A percentile compares a stretch with the other conserved stretches of the same genome.
These are phyloP conservation scores for Salarias fasciatus DNA, from an alignment of 2,797 vertebrate species.

Conservation along the genomic window DNA sequence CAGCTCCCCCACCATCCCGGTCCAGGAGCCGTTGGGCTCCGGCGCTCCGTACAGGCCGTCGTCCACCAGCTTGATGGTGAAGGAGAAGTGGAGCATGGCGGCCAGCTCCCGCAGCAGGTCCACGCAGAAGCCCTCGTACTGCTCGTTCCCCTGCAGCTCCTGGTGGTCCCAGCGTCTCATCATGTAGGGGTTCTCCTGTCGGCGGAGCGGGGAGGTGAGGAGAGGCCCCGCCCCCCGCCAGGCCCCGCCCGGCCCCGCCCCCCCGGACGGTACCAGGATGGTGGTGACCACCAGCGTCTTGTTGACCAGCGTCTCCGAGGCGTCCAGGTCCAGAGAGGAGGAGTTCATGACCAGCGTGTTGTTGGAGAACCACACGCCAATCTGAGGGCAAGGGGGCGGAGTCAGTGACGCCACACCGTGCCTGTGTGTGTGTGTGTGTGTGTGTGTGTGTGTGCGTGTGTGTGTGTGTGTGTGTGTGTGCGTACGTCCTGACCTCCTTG, in stretches of 20 bases:
- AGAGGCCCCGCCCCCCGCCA: no score
- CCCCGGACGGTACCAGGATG: slow-evolving; percentile 93
- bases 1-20: slow-evolving; percentile 94
- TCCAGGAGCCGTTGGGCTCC: slow-evolving; percentile 93
- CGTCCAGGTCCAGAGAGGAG: slow-evolving; percentile 88
- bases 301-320: slow-evolving; percentile 89
- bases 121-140: slow-evolving; percentile 93
- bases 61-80: slow-evolving; percentile 90
- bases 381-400: slow-evolving; percentile 68
- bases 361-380: slow-evolving; percentile 93
- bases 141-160: slow-evolving; percentile 83
- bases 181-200: slow-evolving; percentile 91
- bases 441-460: no score
- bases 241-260: no score
- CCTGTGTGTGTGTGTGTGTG: no score
- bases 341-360: slow-evolving; percentile 91
- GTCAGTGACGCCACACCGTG: neutral
- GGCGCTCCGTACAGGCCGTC: slow-evolving; percentile 91
- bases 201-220: no score
- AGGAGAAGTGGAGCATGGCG: slow-evolving; percentile 89
- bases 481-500: slow-evolving; percentile 85
- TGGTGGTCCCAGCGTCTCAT: slow-evolving; percentile 89
- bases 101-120: slow-evolving; percentile 92
- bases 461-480: no score
- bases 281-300: slow-evolving; percentile 92